Evolutionary conservation across 2,888 invertebrate species (phyloP), one percentile per base, ranked within the genome.

Genomic region (Gibbula magus): DNA sequence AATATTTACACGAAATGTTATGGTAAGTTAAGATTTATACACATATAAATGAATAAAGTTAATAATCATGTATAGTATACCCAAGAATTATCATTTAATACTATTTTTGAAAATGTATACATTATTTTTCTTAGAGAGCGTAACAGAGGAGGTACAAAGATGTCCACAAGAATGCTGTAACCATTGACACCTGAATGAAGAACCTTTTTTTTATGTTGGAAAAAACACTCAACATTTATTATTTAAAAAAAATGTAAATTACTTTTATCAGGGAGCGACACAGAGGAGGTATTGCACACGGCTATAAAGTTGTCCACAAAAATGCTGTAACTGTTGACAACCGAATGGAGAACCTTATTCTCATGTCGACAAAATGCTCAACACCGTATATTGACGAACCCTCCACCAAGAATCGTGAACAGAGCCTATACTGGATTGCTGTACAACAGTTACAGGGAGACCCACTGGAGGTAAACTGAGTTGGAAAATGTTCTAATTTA

Each of bases 251-350:
- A 20, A 1, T 10, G 1, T 18, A 25, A 32, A 53, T 29, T 20
- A 22, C 35, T 75, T 52, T 18, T 78, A 81, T n/a, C 87, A 94
- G 94, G 94, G 94, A 94, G 85, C 91, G 90, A 79, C 93, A 94
- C 84, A 91, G 93, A 84, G 94, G 94, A 13, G 94, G 93, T 22
- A 93, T 94, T 18, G 94, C 94, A 25, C 92, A 92, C 3, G 93
- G 93, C 13, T 94, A 92, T 88, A 92, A 92, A 87, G 93, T 94
- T 22, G 88, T 93, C 13, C 94, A 94, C 85, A 91, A 91, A 79
- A 94, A 94, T 86, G 93, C 93, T 76, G 93, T 94, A 39, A 93
- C 94, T 0, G 93, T 94, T 79, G 94, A 94, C 88, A 94, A 94
- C 87, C 89, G 94, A 53, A 86, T 94, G 85, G 93, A 94, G 82